These are phyloP conservation scores for Tipula unca DNA, from an alignment of 2,888 invertebrate genomes.

Conservation along the genomic window DNA sequence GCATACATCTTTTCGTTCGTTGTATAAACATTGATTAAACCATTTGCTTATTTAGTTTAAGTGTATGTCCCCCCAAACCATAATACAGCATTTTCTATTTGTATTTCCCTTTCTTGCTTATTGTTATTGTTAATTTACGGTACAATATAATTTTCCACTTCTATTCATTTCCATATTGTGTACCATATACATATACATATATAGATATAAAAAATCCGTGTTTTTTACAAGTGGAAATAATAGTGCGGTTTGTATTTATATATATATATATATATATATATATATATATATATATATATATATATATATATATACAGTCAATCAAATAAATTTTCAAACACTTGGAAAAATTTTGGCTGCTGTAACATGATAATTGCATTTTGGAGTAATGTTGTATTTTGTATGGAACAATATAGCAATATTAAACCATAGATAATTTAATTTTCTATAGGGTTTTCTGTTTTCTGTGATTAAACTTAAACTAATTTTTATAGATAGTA, in stretches of 20 bases:
- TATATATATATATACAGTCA: no score
- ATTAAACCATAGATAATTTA: no score
- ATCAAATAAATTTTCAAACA: no score
- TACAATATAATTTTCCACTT: slow-evolving; percentile 14
- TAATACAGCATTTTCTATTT: neutral
- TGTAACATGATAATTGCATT: no score
- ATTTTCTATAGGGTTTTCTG: no score
- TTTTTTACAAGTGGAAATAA: neutral
- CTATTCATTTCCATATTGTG: neutral
- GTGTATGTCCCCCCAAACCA: neutral
- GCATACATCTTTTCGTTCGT: neutral
- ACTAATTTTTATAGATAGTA: no score
- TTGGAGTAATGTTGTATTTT: no score
- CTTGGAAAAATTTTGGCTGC: no score
- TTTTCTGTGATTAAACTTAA: no score
- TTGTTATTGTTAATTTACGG: neutral
- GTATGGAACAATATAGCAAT: no score
- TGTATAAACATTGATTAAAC: neutral
- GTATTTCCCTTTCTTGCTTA: neutral
- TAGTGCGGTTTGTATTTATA: neutral
- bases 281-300: no score
- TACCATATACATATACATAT: neutral
- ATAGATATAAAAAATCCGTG: neutral
- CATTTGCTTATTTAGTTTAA: neutral
- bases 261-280: neutral